Base-by-base conservation (phyloP, 2,797 vertebrate species). In the Premnoplex brunnescens region DNA sequence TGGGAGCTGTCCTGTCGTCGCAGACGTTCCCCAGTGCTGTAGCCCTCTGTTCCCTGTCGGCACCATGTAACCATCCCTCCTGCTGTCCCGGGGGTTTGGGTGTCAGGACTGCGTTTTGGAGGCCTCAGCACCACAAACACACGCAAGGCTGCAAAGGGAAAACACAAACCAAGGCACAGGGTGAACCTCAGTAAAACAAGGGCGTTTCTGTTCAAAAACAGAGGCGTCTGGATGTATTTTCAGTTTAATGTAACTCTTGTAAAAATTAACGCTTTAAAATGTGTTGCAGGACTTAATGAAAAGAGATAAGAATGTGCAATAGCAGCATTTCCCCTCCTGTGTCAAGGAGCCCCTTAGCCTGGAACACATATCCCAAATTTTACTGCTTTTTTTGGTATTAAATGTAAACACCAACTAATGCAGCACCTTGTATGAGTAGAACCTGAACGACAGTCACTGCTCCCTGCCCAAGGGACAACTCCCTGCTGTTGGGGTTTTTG, bases 1-100 rank as follows among this genome's bases (percentile, higher is more conserved):
- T 11, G n/a, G 37, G 46, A 74, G 41, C 28, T 4, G 5, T 54
- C 14, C 10, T 2, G 12, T 39, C 27, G 37, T 49, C 68, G 13
- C 69, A 74, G 72, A 7, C 8, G 34, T 30, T 95, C 60, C 88
- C 89, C 83, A 44, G 20, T 43, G 60, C 95, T 88, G 95, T 80
- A 56, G 60, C 88, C 95, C 94, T 23, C 85, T 13, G 90, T 86
- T 72, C 76, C 6, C 15, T 27, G 32, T 27, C 69, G 27, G 88
- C 37, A 90, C 49, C 43, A 60, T 10, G 2, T 14, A 56, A 78
- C 44, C 11, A 64, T 27, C 54, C 10, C 37, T 10, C 28, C 9
- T 18, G 14, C 52, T 63, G 17, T 80, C 13, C 3, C 8, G 5
- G 14, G 12, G 8, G 1, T 55, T 66, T 14, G 9, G n/a, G n/a